Conservation (phyloP, 2,797 vertebrate species). For the Aldrovandia affinis region DNA sequence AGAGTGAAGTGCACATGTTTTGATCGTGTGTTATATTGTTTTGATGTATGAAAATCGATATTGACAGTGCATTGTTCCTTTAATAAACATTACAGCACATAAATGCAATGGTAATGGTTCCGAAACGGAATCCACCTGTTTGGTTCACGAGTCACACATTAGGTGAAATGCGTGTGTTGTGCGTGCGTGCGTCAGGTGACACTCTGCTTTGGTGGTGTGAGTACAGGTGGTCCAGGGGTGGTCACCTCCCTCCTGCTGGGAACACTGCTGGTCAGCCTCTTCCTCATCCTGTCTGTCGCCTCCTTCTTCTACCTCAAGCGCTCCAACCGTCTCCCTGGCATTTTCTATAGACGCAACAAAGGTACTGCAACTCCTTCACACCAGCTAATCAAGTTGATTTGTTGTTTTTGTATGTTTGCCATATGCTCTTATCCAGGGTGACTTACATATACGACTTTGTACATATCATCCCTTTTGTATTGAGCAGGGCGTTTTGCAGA, state of each 20-base stretch:
- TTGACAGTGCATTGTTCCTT: background rate
- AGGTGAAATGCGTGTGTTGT: background rate
- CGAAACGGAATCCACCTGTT: background rate
- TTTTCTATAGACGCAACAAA: slow-evolving; percentile 89
- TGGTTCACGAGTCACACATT: background rate
- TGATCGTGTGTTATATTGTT: background rate
- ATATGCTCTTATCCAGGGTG: background rate
- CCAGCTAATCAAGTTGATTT: background rate
- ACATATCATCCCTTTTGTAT: background rate
- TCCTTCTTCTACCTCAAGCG: slow-evolving; percentile 98
- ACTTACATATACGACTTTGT: background rate
- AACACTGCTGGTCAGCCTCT: slow-evolving; percentile 86
- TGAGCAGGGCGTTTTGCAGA: background rate
- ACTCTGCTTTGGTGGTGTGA: slow-evolving; percentile 9
- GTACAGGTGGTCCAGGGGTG: slow-evolving; percentile 83
- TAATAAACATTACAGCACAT: background rate
- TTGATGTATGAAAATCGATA: background rate
- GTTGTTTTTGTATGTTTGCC: background rate
- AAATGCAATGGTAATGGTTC: background rate
- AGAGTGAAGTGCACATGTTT: background rate
- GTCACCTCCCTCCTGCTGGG: slow-evolving; percentile 90
- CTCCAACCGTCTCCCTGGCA: slow-evolving; percentile 82
- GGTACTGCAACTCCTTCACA: slow-evolving; percentile 64
- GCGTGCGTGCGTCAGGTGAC: background rate
- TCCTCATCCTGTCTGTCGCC: slow-evolving; percentile 91